Conservation (phyloP, 1,140 invertebrate genomes). For the Bombus terrestris region DNA sequence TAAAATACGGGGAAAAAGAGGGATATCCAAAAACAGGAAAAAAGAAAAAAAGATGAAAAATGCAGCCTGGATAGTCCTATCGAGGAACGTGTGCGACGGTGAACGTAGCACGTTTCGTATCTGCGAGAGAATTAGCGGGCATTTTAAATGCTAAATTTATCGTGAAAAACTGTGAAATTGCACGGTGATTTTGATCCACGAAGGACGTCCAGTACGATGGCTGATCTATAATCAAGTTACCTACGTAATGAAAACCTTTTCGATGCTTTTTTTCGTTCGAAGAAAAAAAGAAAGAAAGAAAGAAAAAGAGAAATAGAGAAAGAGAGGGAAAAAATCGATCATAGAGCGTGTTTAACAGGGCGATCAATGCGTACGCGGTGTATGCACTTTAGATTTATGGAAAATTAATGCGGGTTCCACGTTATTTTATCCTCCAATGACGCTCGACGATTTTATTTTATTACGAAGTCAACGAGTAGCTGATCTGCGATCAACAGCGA, state of each 20-base stretch:
- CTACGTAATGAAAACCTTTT: not conserved
- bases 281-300: not conserved
- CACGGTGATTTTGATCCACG: slow-evolving; percentile 9
- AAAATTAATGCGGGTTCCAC: not conserved
- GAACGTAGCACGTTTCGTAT: not conserved
- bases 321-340: not conserved
- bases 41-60: not conserved
- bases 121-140: not conserved
- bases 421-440: not conserved
- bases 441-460: not conserved
- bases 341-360: no score
- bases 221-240: not conserved
- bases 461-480: not conserved
- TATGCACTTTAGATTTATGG: not conserved
- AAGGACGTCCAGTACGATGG: not conserved
- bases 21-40: not conserved
- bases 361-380: not conserved
- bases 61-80: not conserved
- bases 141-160: slow-evolving; percentile 19
- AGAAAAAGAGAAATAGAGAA: no score
- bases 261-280: not conserved
- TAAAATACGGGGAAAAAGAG: not conserved
- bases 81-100: no score
- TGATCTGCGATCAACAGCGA: not conserved
- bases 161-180: not conserved